Evolutionary conservation across 2,888 invertebrate species (phyloP).

Genomic region (Phorcus lineatus): DNA sequence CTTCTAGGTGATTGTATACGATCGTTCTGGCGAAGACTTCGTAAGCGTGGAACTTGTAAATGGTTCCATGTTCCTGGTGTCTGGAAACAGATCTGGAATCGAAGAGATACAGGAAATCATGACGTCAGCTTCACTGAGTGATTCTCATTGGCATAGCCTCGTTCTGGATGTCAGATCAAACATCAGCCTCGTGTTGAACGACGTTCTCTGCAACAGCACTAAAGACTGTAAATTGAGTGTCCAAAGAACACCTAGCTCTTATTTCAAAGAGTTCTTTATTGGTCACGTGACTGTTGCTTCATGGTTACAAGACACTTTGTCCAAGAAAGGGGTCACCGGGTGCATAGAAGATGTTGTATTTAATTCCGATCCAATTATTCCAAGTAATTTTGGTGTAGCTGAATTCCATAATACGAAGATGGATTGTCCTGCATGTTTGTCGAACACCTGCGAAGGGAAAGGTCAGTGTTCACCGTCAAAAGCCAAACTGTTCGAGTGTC

Average conservation of each 20-base stretch:
- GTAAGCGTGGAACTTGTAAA: background rate
- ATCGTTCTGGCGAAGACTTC: background rate
- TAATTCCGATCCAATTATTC: background rate
- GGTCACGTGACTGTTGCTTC: background rate
- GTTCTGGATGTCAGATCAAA: background rate
- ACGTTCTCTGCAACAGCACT: background rate
- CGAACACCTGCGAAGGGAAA: background rate
- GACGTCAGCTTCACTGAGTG: background rate
- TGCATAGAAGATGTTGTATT: background rate
- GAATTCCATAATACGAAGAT: background rate
- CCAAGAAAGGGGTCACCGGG: background rate
- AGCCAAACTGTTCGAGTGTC: background rate
- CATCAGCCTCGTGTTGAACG: background rate
- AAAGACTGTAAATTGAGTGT: background rate
- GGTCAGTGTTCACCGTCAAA: background rate
- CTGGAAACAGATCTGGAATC: background rate
- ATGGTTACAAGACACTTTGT: background rate
- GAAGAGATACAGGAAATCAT: background rate
- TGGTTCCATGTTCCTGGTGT: background rate
- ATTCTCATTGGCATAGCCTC: background rate
- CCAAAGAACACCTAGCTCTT: background rate
- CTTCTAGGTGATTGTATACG: background rate
- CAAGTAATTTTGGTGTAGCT: background rate
- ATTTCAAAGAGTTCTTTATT: background rate
- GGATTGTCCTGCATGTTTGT: background rate